Conservation (phyloP, 2,888 invertebrate genomes). For the Polyommatus icarus region DNA sequence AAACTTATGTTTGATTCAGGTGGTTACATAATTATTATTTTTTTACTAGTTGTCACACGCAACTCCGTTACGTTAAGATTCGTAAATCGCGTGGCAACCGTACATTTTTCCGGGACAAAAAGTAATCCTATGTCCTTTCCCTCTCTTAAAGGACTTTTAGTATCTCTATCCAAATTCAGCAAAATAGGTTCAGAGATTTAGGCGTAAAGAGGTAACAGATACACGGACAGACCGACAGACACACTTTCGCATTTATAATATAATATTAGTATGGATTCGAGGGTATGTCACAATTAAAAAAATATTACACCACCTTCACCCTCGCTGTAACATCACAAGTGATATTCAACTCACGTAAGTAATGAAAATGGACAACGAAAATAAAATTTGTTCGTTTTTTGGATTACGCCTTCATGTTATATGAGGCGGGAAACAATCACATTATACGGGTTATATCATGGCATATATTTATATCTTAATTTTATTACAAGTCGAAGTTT, state of each 20-base stretch:
- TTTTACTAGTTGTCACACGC: no score
- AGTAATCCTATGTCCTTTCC: no score
- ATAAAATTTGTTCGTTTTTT: slow-evolving; percentile 27
- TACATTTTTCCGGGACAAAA: no score
- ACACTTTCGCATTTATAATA: background rate
- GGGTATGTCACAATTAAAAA: background rate
- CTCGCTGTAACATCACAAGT: background rate
- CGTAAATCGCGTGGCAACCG: no score
- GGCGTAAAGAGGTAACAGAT: no score
- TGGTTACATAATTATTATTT: no score
- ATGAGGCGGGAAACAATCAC: background rate
- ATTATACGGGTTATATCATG: background rate
- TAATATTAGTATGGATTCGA: background rate
- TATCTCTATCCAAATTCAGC: no score
- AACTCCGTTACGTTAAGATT: no score
- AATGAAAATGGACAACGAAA: slow-evolving; percentile 13
- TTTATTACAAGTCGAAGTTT: background rate
- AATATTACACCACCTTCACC: background rate
- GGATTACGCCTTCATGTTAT: background rate
- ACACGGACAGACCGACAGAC: no score
- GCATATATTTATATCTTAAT: background rate
- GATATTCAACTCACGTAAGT: slow-evolving; percentile 14
- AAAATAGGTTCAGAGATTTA: no score
- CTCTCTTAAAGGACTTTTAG: no score
- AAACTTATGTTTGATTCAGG: no score